phyloP scores from a whole-genome alignment of 2,888 invertebrate genomes.

The Dasypogon diadema region DNA sequence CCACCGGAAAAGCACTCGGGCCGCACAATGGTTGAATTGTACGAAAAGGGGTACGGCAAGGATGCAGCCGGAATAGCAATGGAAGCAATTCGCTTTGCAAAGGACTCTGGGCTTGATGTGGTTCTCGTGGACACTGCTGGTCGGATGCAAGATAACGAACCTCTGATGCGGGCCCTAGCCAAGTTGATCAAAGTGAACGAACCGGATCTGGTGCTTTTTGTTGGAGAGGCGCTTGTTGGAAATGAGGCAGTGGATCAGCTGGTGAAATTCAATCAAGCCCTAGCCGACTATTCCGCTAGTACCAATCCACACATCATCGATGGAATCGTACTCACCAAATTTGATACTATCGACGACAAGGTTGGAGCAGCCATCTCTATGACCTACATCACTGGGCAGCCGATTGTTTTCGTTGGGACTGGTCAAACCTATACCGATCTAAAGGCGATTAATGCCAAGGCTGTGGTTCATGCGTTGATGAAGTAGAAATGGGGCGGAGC shows the following conservation, averaged over 20 bases:
- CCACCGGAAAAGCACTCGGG: conserved; percentile 80
- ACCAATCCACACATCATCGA: conserved; percentile 92
- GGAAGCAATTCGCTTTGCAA: conserved; percentile 93
- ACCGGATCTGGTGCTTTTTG: conserved; percentile 98
- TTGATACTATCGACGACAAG: conserved; percentile 99
- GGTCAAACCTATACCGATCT: conserved; percentile 99
- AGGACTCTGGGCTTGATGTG: conserved; percentile 85
- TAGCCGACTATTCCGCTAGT: conserved; percentile 89
- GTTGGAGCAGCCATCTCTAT: conserved; percentile 99
- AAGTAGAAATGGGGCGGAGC: conserved; percentile 87
- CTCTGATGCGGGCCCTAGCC: conserved; percentile 96
- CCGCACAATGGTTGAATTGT: conserved; percentile 89
- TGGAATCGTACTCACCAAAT: conserved; percentile 99
- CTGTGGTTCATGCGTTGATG: conserved; percentile 96
- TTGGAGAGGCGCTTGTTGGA: conserved; percentile 99
- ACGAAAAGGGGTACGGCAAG: conserved; percentile 98
- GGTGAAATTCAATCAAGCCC: conserved; percentile 97
- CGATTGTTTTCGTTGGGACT: conserved; percentile 93
- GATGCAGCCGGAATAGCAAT: conserved; percentile 98
- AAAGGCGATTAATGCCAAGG: conserved; percentile 94
- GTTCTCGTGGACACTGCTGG: conserved; percentile 99
- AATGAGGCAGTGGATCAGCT: conserved; percentile 99
- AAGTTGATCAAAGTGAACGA: conserved; percentile 98
- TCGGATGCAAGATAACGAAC: conserved; percentile 99
- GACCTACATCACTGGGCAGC: conserved; percentile 99